Evolutionary conservation across 1,140 invertebrate genomes (phyloP).

Genomic region (Drosophila asahinai): DNA sequence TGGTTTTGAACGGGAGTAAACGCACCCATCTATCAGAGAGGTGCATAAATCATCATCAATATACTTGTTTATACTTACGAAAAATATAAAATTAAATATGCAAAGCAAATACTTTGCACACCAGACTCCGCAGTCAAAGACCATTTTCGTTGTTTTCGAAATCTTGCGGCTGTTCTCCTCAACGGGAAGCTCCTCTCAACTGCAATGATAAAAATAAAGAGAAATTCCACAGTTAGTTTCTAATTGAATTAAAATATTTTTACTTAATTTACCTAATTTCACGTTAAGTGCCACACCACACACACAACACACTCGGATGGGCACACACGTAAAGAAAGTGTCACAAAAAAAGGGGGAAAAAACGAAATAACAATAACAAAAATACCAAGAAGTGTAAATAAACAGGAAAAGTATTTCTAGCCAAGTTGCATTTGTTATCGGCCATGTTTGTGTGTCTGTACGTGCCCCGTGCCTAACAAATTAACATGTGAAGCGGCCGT

Average conservation of each 20-base stretch:
- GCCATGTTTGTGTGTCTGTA: conserved; percentile 47
- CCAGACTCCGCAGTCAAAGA: conserved; percentile 87
- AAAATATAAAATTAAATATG: conserved; percentile 91
- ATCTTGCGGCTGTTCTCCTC: conserved; percentile 71
- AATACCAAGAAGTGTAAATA: conserved; percentile 43
- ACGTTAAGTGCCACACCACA: conserved; percentile 53
- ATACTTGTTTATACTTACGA: conserved; percentile 87
- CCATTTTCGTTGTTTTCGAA: conserved; percentile 85
- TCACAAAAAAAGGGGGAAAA: conserved; percentile 23
- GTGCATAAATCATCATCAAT: conserved; percentile 18
- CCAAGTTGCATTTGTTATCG: conserved; percentile 56
- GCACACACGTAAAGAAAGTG: conserved; percentile 55
- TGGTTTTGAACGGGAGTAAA: not conserved
- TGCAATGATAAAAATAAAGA: conserved; percentile 55
- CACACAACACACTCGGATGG: conserved; percentile 16
- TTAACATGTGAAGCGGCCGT: conserved; percentile 71
- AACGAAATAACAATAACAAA: conserved; percentile 11
- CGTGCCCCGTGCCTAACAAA: conserved; percentile 72
- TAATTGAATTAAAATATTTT: conserved; percentile 55
- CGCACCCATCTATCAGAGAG: conserved; percentile 16
- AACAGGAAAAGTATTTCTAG: conserved; percentile 41
- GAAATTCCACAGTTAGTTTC: conserved; percentile 41
- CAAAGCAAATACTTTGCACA: conserved; percentile 91
- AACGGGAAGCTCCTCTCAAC: conserved; percentile 31
- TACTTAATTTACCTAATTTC: conserved; percentile 63